Evolutionary conservation across 2,888 invertebrate species (phyloP), one percentile per base, ranked within the genome.

Genomic region (Odontocerum albicorne): DNA sequence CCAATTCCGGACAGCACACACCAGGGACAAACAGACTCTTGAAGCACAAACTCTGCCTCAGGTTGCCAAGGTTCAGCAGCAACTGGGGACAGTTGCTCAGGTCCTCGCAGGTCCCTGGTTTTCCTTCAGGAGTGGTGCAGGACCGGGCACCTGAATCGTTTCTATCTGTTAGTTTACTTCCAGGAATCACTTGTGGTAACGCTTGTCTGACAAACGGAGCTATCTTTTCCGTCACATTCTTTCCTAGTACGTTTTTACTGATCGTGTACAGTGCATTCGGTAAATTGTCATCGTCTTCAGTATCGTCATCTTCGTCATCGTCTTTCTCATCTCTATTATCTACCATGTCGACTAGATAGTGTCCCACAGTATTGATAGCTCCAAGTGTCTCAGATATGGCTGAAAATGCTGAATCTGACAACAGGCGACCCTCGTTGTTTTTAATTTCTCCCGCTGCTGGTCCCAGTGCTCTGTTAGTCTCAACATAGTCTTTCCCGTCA

Each of bases 1-100:
- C 77, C 64, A 77, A 72, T 6, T 71, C 63, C 0, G 94, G 94
- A 70, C 95, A 95, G 67, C 95, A 95, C 2, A 95, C 94, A 1
- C 95, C 95, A 1, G 95, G 95, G 1, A 92, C 90, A 66, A 94
- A 93, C 1, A 94, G 77, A 60, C 90, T 91, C 73, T 94, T 93
- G 67, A 95, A 95, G 66, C 95, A 95, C 7, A 95, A 76, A 0
- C 93, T 93, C 66, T 92, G 91, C 21, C 94, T 75, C 13, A 95
- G 75, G 67, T 87, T 88, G 10, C 87, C 84, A 45, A 94, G 75
- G 70, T 94, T 90, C 16, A 95, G 72, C 1, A 93, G 73, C 19
- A 94, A 71, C 63, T 92, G 90, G 0, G 94, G 93, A 66, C 94
- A 94, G 65, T 90, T 90, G 65, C 92, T 91, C 13, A 95, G 74